Evolutionary conservation across 2,113 vertebrate species (phyloP).

Genomic region (Corydoras maculifer): DNA sequence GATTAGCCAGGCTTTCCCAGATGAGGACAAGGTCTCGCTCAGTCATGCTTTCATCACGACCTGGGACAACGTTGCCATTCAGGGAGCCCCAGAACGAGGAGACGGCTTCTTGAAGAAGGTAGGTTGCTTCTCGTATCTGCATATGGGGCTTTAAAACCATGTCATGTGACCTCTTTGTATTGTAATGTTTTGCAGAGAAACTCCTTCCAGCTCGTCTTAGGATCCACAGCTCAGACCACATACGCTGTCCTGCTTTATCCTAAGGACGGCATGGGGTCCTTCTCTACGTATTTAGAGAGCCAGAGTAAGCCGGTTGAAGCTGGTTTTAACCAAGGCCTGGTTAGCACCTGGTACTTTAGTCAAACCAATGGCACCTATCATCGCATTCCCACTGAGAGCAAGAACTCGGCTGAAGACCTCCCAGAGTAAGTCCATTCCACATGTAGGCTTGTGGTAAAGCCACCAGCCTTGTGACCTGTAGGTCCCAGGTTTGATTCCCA

Average conservation of each 20-base stretch:
- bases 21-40: constrained; percentile 55
- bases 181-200: constrained; percentile 71
- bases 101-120: constrained; percentile 61
- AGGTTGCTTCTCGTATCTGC: constrained; percentile 8
- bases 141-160: background rate
- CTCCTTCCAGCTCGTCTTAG: constrained; percentile 87
- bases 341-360: constrained; percentile 59
- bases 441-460: too few relatives aligned
- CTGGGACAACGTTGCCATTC: constrained; percentile 77
- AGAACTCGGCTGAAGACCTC: constrained; percentile 70
- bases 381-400: constrained; percentile 67
- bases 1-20: constrained; percentile 71
- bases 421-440: constrained; percentile 67
- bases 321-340: constrained; percentile 78
- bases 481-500: too few relatives aligned
- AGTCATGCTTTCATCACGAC: constrained; percentile 70
- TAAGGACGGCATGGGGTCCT: constrained; percentile 76
- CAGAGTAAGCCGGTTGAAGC: constrained; percentile 57
- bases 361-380: constrained; percentile 69
- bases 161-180: background rate
- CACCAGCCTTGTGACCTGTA: too few relatives aligned
- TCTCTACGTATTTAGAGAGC: constrained; percentile 60
- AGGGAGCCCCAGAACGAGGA: constrained; percentile 47
- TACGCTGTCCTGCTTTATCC: constrained; percentile 86
- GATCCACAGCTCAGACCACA: constrained; percentile 71